Base-by-base conservation (phyloP, 1,140 invertebrate species). In the Nephila pilipes region DNA sequence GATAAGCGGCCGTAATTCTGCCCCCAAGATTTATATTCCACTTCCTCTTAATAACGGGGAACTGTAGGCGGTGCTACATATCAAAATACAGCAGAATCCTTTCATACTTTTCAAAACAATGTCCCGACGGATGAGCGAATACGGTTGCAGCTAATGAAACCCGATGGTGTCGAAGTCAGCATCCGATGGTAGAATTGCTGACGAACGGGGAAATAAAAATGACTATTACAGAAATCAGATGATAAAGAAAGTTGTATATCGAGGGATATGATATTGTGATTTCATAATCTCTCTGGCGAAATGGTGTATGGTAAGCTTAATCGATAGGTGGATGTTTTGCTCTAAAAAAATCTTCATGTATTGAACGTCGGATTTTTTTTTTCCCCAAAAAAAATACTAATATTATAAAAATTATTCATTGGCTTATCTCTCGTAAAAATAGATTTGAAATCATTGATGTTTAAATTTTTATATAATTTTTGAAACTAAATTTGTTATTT, bases 1-100 rank as follows among this genome's bases (percentile, higher is more conserved):
- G 89, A 90, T 90, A 90, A 90, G 89, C 89, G 79, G 89, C 32
- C 81, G 89, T 90, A 90, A 90, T 90, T 89, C 46, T 60, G 29
- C 69, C 54, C 38, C 89, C 16, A 90, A 90, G 89, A 90, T 90
- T 90, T 90, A 90, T 90, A 90, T 90, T 75, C 79, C 55, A 60
- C 89, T 83, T 57, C 75, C 79, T 90, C 89, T 81, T 90, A 90
- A 90, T 90, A 90, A 90, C 79, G 32, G 75, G 22, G 1, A 6
- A 25, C 63, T 25, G 63, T 65, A 25, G 63, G 63, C 63, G 63
- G 63, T 18, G 25, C 79, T 10, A 22, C 57, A 22, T 18, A 79
- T 65, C 58, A 69, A 46, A 79, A 89, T 65, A 65, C 29, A 18
- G 36, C 54, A 79, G 69, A 79, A 79, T 79, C 87, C 46, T 38